Evolutionary conservation across 30 jellyfish, hydroid and myxozoan genomes (phyloP), one percentile per base, ranked within the genome.

Genomic region (Turritopsis dohrnii): DNA sequence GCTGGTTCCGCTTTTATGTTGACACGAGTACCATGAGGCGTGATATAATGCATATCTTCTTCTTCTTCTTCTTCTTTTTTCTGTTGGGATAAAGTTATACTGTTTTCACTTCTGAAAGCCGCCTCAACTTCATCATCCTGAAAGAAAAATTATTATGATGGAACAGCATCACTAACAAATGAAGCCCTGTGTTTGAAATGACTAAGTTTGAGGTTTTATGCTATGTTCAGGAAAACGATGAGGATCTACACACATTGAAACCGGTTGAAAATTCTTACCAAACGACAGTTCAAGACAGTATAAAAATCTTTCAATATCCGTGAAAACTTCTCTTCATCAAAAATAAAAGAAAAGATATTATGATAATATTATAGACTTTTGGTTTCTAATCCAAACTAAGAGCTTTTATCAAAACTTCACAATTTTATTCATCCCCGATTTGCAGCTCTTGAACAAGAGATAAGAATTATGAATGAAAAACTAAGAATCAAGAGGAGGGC

Each of bases 1-100:
- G 76, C 76, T 66, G 76, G 29, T 66, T 66, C 76, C 8, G 27
- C 8, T 22, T 66, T 66, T 1, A 66, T 66, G 27, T 22, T 66
- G 17, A 66, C 29, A 3, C 29, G 7, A 17, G 76, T 66, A 17
- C 76, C 76, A 25, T 66, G 76, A 25, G 76, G 76, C 17, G 76
- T 17, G 27, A 25, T 66, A 17, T 66, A 66, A n/a, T 66, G 76
- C 76, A 66, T 66, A 21, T 66, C 76, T 66, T 66, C 76, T 66
- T 66, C 76, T 17, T 22, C 18, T 16, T 21, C 72, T 18, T 66
- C 76, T 66, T 66, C 76, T 66, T 66, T 17, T 17, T 22, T 41
- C 13, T 41, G 60, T 41, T 41, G 60, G 60, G 13, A 5, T 41
- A 41, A 41, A 3, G 60, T 41, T 41, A 41, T 41, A 41, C 60